phyloP scores from a whole-genome alignment of 92 coral and sea anemone genomes.

The Virgularia gustaviana region DNA sequence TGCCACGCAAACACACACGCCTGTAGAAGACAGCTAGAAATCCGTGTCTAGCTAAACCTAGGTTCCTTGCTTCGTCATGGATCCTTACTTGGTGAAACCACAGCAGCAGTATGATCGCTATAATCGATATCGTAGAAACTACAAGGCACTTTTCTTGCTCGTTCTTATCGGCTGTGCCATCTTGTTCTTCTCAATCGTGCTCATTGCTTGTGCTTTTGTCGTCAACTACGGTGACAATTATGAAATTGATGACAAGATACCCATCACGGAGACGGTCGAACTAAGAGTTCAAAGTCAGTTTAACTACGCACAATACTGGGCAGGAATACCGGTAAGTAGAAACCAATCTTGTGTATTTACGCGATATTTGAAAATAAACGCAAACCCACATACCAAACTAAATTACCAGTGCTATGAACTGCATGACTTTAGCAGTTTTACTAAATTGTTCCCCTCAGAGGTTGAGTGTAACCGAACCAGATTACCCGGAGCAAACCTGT shows the following conservation, averaged over 20 bases:
- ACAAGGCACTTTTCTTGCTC: constrained; percentile 7
- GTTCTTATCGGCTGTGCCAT: constrained; percentile 24
- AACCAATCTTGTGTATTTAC: too few relatives aligned
- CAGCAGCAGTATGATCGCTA: too few relatives aligned
- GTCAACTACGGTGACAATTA: constrained; percentile 22
- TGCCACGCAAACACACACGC: not conserved
- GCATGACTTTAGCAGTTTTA: too few relatives aligned
- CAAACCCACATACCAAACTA: not conserved
- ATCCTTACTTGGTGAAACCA: constrained; percentile 3
- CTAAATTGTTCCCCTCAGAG: too few relatives aligned
- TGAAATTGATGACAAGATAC: not conserved
- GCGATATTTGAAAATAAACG: not conserved
- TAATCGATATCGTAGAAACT: not conserved
- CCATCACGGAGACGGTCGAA: not conserved
- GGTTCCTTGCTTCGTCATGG: constrained; percentile 7
- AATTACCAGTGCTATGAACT: not conserved
- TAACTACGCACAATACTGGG: constrained; percentile 26
- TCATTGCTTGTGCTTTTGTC: constrained; percentile 23
- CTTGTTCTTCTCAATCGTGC: constrained; percentile 20
- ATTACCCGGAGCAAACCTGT: too few relatives aligned
- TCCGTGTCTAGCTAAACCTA: not conserved
- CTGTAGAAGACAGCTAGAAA: not conserved
- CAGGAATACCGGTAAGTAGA: constrained; percentile 38
- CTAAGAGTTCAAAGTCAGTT: constrained; percentile 2
- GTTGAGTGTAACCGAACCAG: too few relatives aligned